Percentiles rank a stretch among this genome's conserved stretches.
Conservation (phyloP, 2,888 invertebrate species). For the Pristionchus mayeri region DNA sequence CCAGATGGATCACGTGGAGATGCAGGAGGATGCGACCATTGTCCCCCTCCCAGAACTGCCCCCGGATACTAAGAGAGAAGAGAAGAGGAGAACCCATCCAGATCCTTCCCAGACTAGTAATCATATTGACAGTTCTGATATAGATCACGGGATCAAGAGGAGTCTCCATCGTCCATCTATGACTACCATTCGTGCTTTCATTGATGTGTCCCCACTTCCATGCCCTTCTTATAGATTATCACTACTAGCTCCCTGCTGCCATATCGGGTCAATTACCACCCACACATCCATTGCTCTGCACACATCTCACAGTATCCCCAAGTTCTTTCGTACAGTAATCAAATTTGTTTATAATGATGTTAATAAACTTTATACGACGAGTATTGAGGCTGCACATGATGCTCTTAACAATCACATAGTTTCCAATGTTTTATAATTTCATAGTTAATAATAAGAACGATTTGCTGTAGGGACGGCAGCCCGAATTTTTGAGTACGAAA, state of each 20-base stretch:
- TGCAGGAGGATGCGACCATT: too few species aligned
- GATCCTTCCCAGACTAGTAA: constrained; percentile 28
- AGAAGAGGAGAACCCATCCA: not conserved
- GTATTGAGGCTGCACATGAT: too few species aligned
- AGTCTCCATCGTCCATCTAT: not conserved
- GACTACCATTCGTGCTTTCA: constrained; percentile 20
- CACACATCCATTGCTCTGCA: constrained; percentile 29
- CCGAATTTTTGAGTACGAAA: too few species aligned
- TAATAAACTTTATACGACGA: constrained; percentile 6
- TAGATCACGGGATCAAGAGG: not conserved
- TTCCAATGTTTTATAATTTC: too few species aligned
- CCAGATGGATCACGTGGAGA: constrained; percentile 54
- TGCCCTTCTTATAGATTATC: too few species aligned
- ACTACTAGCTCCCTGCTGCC: too few species aligned
- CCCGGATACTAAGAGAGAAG: constrained; percentile 42
- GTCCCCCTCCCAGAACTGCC: too few species aligned
- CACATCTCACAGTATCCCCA: too few species aligned
- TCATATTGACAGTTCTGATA: constrained; percentile 40
- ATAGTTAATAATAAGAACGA: too few species aligned
- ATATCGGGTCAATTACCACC: constrained; percentile 7
- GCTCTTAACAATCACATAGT: too few species aligned
- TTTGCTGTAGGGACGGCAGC: too few species aligned
- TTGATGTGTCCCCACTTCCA: not conserved
- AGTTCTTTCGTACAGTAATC: constrained; percentile 7
- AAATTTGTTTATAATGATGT: not conserved